Conservation (phyloP, 1,140 invertebrate species). For the Hyles euphorbiae region DNA sequence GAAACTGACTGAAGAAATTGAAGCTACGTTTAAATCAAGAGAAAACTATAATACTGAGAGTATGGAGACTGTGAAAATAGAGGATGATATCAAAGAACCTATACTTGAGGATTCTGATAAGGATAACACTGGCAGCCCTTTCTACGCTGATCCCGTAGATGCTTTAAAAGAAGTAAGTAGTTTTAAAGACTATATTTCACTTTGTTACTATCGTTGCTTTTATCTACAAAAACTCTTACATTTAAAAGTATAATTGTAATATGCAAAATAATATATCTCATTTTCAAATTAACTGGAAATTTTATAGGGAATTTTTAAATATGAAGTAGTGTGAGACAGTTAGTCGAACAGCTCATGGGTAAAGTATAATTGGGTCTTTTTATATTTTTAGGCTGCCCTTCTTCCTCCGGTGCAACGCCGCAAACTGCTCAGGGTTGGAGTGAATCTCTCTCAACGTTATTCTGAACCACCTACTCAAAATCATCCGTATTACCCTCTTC, state of each 20-base stretch:
- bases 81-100: slow-evolving; percentile 47
- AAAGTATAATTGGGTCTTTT: too few species aligned
- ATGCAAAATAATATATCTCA: neutral
- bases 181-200: too few species aligned
- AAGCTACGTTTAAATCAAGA: slow-evolving; percentile 56
- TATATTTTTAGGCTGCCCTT: slow-evolving; percentile 46
- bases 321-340: too few species aligned
- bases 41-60: slow-evolving; percentile 63
- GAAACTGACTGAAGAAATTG: slow-evolving; percentile 67
- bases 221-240: too few species aligned
- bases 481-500: slow-evolving; percentile 69
- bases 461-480: slow-evolving; percentile 76
- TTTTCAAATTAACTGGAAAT: neutral
- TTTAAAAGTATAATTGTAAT: neutral
- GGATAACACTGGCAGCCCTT: slow-evolving; percentile 86
- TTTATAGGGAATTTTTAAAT: too few species aligned
- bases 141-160: slow-evolving; percentile 95
- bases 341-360: too few species aligned
- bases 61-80: slow-evolving; percentile 68
- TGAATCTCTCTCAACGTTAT: slow-evolving; percentile 73
- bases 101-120: slow-evolving; percentile 60
- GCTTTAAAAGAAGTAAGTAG: slow-evolving; percentile 78
- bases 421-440: slow-evolving; percentile 53
- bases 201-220: too few species aligned
- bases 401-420: slow-evolving; percentile 65